Base-by-base conservation (phyloP, 2,888 invertebrate species). In the Aporophyla nigra region DNA sequence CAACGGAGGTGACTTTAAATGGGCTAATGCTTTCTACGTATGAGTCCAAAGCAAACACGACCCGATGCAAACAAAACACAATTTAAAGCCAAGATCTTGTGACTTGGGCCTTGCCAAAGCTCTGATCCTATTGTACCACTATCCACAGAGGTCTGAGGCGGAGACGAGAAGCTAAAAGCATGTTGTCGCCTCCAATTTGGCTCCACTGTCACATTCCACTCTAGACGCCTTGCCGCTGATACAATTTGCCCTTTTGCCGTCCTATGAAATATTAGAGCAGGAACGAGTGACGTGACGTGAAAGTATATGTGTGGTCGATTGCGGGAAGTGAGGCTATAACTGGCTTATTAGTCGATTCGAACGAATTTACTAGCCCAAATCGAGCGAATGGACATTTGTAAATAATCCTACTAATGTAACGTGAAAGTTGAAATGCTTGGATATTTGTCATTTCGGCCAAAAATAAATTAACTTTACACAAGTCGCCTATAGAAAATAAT, bases 181-280 rank as follows among this genome's bases (percentile, higher is more conserved):
- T 94, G 94, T 93, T 95, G 96, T 95, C 95, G 90, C 88, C 90
- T 93, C 90, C 96, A 95, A 95, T 96, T 95, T 95, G 90, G 90
- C 88, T 90, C 89, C 88, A 83, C 91, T 92, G 93, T 95, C 94
- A 93, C 91, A 92, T 91, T 90, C 90, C 91, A 91, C 93, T 92
- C 90, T 75, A 84, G 83, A 83, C 85, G 85, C 85, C 84, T 76
- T 68, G 86, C 89, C 76, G 85, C 88, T 95, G 94, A 95, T 94
- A 92, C 91, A 94, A 94, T 95, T 94, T 94, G 90, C 93, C 86
- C 92, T 92, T 92, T 92, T 90, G 84, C 88, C 87, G 83, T 90
- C 74, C 76, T 90, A 90, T 92, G 91, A 91, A 92, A 93, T 91
- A 91, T 92, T 90, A 90, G 90, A 90, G 90, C 85, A 85, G 86